phyloP scores from a whole-genome alignment of 2,888 invertebrate species.

The Melanotus villosus region DNA sequence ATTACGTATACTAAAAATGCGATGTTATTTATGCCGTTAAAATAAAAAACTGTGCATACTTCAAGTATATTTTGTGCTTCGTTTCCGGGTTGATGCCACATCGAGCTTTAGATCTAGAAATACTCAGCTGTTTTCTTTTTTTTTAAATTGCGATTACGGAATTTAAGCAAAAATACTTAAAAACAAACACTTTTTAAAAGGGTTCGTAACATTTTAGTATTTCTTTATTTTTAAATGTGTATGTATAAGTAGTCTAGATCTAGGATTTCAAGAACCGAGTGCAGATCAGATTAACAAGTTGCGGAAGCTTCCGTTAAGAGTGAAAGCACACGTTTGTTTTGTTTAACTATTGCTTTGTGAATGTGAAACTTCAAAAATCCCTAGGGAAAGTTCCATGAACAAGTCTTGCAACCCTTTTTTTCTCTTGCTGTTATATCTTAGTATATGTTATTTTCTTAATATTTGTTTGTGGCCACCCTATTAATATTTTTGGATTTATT shows the following conservation, averaged over 20 bases:
- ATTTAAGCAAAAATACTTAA: too few relatives aligned
- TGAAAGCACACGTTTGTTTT: conserved; percentile 26
- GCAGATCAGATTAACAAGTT: conserved; percentile 24
- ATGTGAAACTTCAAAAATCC: conserved; percentile 29
- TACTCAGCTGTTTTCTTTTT: neutral
- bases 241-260: too few relatives aligned
- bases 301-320: conserved; percentile 28
- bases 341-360: conserved; percentile 31
- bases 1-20: neutral
- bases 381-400: conserved; percentile 26
- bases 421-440: too few relatives aligned
- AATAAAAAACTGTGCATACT: neutral
- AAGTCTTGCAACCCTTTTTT: conserved; percentile 3
- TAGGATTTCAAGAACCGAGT: too few relatives aligned
- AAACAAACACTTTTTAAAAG: too few relatives aligned
- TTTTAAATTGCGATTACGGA: too few relatives aligned
- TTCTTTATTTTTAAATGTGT: too few relatives aligned
- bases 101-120: neutral
- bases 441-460: too few relatives aligned
- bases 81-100: neutral
- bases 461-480: too few relatives aligned
- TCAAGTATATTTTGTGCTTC: neutral
- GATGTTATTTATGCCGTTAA: neutral
- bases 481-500: too few relatives aligned
- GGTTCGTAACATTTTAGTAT: too few relatives aligned